Base-by-base conservation (phyloP, 2,888 invertebrate species). In the Phalera bucephala region DNA sequence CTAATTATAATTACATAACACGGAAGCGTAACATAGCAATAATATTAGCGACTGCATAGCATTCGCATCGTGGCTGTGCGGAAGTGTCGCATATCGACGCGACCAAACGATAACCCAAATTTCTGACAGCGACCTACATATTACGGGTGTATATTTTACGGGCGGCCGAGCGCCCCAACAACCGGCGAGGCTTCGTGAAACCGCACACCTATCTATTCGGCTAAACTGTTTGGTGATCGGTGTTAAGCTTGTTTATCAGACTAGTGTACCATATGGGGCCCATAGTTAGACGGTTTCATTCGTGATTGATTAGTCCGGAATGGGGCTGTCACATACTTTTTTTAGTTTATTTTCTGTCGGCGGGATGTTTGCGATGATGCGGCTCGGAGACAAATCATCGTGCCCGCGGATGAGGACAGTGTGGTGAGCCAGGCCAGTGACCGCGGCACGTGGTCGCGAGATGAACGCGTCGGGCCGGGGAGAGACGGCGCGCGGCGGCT, bases 401-500 rank as follows among this genome's bases (percentile, higher is more conserved):
- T 58, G 63, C 46, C 61, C 52, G 52, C 43, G 53, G 55, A 49
- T 49, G 53, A 61, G 57, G 53, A 65, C 68, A 67, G 70, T 69
- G 68, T 70, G 73, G 73, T 69, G 72, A 70, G 65, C 52, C 69
- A 69, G 84, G 84, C 84, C 86, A 86, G 86, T 87, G 88, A 88
- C 87, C 87, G 85, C 77, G 79, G 78, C 86, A 86, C 87, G 86
- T 86, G 85, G 83, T 67, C 80, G 85, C 83, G 87, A 88, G 88
- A 85, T 85, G 86, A 86, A 78, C 85, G 85, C 82, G 82, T 80
- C 79, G 83, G 79, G 81, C 73, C 77, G 84, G 82, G 83, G 83
- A 80, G 85, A 82, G 81, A 79, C 81, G 85, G 87, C 85, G 87
- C 83, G 88, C 86, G 84, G 86, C 85, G 87, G 85, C 87, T 88